Evolutionary conservation across 2,113 vertebrate species (phyloP).

Genomic region (Peucedramus taeniatus): DNA sequence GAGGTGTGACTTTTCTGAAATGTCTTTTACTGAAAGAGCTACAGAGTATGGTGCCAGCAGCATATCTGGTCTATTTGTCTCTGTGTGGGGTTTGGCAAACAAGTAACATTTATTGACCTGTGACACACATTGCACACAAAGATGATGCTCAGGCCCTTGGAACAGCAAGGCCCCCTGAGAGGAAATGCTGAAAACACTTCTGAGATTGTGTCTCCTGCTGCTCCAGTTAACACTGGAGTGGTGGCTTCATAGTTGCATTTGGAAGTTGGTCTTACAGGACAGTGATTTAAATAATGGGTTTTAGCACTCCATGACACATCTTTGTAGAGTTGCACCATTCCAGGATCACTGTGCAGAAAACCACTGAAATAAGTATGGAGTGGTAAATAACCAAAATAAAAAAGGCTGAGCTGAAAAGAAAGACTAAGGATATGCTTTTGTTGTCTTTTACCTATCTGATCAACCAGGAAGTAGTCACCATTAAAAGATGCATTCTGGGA

Average conservation of each 20-base stretch:
- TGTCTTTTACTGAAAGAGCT: background rate
- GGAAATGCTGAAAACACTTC: background rate
- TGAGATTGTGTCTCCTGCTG: background rate
- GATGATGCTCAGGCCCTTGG: too few relatives aligned
- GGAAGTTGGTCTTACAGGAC: background rate
- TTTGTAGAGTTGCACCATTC: background rate
- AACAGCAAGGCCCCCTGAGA: background rate
- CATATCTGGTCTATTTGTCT: background rate
- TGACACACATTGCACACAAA: accelerated
- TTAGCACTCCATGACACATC: background rate
- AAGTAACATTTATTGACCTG: background rate
- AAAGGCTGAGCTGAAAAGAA: background rate
- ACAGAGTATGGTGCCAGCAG: background rate
- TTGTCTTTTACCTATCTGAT: background rate
- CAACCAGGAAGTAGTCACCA: background rate
- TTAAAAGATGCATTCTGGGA: background rate
- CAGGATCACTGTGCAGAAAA: background rate
- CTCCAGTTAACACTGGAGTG: background rate
- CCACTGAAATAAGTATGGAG: background rate
- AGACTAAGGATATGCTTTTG: background rate
- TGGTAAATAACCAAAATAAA: background rate
- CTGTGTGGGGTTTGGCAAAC: background rate
- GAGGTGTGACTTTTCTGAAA: background rate
- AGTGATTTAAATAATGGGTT: background rate
- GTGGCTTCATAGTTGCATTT: background rate